These are phyloP conservation scores for Tetragnatha montana DNA, from an alignment of 2,888 invertebrate genomes.

Conservation along the genomic window DNA sequence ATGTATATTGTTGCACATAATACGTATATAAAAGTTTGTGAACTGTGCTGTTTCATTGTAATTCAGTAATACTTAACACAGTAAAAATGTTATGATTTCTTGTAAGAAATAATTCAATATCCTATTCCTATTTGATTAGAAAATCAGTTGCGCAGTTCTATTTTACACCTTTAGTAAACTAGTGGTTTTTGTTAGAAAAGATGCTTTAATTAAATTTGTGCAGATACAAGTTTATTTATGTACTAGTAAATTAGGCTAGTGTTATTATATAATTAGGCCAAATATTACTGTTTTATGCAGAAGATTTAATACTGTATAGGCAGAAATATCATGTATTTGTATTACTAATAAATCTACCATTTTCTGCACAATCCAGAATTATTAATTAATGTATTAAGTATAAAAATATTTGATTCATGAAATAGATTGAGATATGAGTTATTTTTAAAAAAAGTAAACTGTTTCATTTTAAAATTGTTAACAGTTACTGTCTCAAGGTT, in stretches of 20 bases:
- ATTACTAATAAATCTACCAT: neutral
- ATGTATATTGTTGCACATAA: constrained; percentile 32
- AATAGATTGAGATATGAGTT: no score
- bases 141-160: constrained; percentile 13
- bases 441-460: no score
- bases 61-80: constrained; percentile 27
- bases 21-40: constrained; percentile 46
- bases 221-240: constrained; percentile 50
- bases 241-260: constrained; percentile 43
- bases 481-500: neutral
- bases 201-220: constrained; percentile 25
- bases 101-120: constrained; percentile 7
- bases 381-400: neutral
- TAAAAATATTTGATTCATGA: no score
- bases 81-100: constrained; percentile 26
- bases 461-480: neutral
- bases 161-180: constrained; percentile 29
- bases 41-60: constrained; percentile 27
- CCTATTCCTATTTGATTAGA: constrained; percentile 12
- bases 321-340: constrained; percentile 13
- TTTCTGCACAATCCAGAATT: neutral
- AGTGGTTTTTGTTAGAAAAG: constrained; percentile 21
- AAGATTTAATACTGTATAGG: constrained; percentile 46
- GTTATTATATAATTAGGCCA: constrained; percentile 45
- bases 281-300: constrained; percentile 53